These are phyloP conservation scores for Drosophila athabasca DNA, from an alignment of 1,140 invertebrate genomes.

Conservation along the genomic window DNA sequence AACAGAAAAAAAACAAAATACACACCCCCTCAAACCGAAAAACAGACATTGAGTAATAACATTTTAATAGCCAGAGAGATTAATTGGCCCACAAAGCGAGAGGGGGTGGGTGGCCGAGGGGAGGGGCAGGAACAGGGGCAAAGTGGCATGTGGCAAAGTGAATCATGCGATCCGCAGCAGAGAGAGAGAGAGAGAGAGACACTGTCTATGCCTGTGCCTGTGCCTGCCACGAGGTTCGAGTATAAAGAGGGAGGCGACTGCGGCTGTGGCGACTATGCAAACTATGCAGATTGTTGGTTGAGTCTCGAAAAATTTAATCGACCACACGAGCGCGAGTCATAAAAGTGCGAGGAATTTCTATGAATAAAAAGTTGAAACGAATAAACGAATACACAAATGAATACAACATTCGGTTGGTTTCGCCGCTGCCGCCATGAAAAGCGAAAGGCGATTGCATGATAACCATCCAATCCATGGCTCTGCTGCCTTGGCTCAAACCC, in stretches of 20 bases:
- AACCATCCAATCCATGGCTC: slow-evolving; percentile 9
- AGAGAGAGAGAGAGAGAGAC: too few relatives aligned
- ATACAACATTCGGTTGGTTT: slow-evolving; percentile 1
- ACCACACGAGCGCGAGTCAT: slow-evolving; percentile 67
- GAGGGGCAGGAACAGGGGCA: not conserved
- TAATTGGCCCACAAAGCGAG: slow-evolving; percentile 52
- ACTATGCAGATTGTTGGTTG: slow-evolving; percentile 53
- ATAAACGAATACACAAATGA: slow-evolving; percentile 12
- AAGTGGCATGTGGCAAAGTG: slow-evolving; percentile 25
- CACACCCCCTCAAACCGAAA: not conserved
- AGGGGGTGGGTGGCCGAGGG: not conserved
- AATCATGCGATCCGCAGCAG: slow-evolving; percentile 56
- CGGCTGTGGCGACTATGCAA: not conserved
- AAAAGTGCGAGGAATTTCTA: slow-evolving; percentile 69
- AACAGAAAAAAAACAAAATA: not conserved
- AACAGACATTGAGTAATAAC: slow-evolving; percentile 69
- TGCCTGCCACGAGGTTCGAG: not conserved
- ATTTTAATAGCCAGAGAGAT: slow-evolving; percentile 73
- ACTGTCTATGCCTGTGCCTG: slow-evolving; percentile 2
- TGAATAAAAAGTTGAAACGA: slow-evolving; percentile 50
- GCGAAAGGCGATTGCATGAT: slow-evolving; percentile 68
- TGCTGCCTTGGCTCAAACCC: not conserved
- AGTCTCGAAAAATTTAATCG: slow-evolving; percentile 62
- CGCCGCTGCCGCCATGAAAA: slow-evolving; percentile 30
- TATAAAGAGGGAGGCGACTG: not conserved